phyloP scores from a whole-genome alignment of 92 coral and sea anemone species.

The Zoanthus sociatus region DNA sequence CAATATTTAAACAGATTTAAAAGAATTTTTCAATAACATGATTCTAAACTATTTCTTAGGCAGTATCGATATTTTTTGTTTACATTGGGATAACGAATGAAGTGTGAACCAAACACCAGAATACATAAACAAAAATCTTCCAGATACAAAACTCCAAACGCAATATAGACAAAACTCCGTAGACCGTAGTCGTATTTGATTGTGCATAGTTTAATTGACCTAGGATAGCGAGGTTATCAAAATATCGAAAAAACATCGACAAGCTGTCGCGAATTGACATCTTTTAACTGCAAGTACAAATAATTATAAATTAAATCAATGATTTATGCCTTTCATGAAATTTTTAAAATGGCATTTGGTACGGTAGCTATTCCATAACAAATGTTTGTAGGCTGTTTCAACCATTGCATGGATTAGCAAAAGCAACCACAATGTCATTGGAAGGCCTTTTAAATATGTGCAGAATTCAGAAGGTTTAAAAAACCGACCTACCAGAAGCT shows the following conservation, averaged over 20 bases:
- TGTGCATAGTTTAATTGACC: not conserved
- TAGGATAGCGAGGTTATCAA: conserved; percentile 36
- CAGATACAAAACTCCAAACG: not conserved
- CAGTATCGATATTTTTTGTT: not conserved
- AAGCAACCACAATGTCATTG: not conserved
- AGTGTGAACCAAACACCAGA: not conserved
- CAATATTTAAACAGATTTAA: not conserved
- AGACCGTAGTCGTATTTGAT: not conserved
- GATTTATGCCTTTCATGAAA: not conserved
- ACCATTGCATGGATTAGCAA: not conserved
- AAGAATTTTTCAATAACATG: not conserved
- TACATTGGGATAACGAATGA: not conserved
- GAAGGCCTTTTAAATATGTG: not conserved
- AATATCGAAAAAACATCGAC: conserved; percentile 34
- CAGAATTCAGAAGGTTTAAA: not conserved
- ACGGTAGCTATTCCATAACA: not conserved
- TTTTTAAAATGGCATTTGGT: not conserved
- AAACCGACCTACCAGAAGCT: not conserved
- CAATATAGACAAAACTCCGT: not conserved
- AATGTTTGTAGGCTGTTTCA: not conserved
- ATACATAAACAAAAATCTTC: not conserved
- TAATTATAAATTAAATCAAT: not conserved
- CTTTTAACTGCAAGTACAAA: conserved; percentile 18
- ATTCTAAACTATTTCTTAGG: not conserved
- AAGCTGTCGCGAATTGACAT: conserved; percentile 30